Evolutionary conservation across 37 sponge, comb jelly and placozoan genomes (phyloP).

Genomic region (Hexactinellida sp.): DNA sequence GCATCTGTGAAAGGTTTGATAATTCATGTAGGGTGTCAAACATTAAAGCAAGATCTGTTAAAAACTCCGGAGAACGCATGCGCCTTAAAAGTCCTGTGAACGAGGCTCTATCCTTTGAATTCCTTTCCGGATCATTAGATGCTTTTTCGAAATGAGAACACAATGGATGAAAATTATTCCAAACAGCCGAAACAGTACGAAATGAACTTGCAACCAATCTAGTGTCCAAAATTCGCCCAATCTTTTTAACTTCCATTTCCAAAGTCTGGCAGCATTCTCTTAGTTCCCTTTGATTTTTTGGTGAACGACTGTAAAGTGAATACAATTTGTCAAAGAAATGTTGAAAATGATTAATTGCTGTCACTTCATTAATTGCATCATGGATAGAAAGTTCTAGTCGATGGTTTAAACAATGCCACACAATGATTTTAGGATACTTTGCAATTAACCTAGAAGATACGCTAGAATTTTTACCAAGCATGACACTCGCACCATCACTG

Average conservation of each 20-base stretch:
- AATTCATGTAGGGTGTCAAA: slow-evolving; percentile 23
- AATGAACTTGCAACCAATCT: slow-evolving; percentile 6
- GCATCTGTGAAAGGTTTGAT: slow-evolving; percentile 8
- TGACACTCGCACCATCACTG: slow-evolving; percentile 18
- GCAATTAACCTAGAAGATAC: slow-evolving; percentile 5
- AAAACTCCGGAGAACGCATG: slow-evolving; percentile 9
- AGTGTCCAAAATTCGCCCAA: no score
- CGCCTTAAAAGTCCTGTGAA: slow-evolving; percentile 18
- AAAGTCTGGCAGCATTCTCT: slow-evolving; percentile 11
- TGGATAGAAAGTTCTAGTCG: slow-evolving; percentile 17
- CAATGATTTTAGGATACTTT: slow-evolving; percentile 15
- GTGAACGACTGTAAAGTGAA: slow-evolving; percentile 18
- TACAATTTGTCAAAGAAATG: slow-evolving; percentile 23
- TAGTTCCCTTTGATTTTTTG: slow-evolving; percentile 27
- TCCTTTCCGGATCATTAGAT: background rate
- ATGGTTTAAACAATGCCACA: slow-evolving; percentile 7
- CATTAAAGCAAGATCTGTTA: slow-evolving; percentile 17
- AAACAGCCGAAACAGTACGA: slow-evolving; percentile 22
- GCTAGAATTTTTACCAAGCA: slow-evolving; percentile 17
- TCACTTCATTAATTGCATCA: slow-evolving; percentile 24
- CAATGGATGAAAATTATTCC: slow-evolving; percentile 22
- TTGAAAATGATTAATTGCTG: slow-evolving; percentile 23
- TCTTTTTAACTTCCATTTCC: no score
- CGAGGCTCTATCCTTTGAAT: background rate
- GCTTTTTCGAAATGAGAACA: slow-evolving; percentile 22